Percentiles rank a stretch among this genome's conserved stretches.
phyloP scores from a whole-genome alignment of 2,797 vertebrate species.

The Peromyscus attwateri region DNA sequence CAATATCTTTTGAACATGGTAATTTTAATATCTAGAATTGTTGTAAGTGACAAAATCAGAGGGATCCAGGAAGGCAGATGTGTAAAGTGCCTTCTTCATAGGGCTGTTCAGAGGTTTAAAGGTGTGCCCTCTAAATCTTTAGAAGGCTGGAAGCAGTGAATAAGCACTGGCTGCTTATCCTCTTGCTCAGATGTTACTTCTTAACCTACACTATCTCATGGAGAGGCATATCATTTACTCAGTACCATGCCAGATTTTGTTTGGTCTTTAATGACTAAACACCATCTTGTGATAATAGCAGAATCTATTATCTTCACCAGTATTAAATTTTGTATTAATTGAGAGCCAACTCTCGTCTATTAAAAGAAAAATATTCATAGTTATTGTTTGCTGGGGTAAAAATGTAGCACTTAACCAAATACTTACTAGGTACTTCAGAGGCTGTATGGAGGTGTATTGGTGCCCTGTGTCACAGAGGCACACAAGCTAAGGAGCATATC shows the following conservation, averaged over 20 bases:
- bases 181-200: neutral
- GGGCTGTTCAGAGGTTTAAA: neutral
- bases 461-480: neutral
- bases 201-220: neutral
- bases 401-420: neutral
- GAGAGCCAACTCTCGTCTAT: neutral
- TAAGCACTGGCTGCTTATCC: neutral
- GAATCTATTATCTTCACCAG: neutral
- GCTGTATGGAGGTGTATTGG: neutral
- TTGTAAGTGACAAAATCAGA: conserved; percentile 5
- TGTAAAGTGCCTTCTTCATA: neutral
- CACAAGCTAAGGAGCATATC: neutral
- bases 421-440: neutral
- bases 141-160: neutral
- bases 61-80: neutral
- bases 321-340: neutral
- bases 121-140: neutral
- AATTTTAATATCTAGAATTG: conserved; percentile 50
- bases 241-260: neutral
- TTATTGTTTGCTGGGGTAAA: neutral
- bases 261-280: conserved; percentile 9
- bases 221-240: neutral
- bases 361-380: neutral
- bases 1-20: conserved; percentile 5
- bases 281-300: neutral